Conservation (phyloP, 2,888 invertebrate genomes). For the Habroteleia sp. region DNA sequence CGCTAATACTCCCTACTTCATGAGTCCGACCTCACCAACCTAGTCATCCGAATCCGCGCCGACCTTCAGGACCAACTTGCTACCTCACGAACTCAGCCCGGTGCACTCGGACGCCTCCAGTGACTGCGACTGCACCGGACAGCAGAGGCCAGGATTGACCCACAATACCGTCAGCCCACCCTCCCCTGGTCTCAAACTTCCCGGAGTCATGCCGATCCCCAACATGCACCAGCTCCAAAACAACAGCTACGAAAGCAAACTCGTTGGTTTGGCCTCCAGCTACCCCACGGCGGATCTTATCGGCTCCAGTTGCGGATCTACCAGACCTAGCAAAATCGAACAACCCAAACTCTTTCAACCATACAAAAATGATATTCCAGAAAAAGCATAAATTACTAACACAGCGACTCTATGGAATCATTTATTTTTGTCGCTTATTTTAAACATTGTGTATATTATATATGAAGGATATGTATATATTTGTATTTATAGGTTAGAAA, state of each 20-base stretch:
- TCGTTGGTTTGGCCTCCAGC: too few relatives aligned
- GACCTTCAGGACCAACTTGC: slow-evolving; percentile 73
- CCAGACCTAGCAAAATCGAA: slow-evolving; percentile 76
- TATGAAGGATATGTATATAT: neutral
- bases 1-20: slow-evolving; percentile 70
- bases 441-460: too few relatives aligned
- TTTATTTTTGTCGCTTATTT: too few relatives aligned
- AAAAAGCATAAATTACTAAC: slow-evolving; percentile 72
- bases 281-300: slow-evolving; percentile 76
- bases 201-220: too few relatives aligned
- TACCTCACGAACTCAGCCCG: slow-evolving; percentile 78
- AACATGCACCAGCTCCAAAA: too few relatives aligned
- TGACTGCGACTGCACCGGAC: slow-evolving; percentile 73
- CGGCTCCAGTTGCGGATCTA: slow-evolving; percentile 40
- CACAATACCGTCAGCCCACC: slow-evolving; percentile 40
- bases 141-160: slow-evolving; percentile 34
- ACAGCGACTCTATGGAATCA: too few relatives aligned
- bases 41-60: slow-evolving; percentile 69
- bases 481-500: too few relatives aligned
- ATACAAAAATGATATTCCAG: slow-evolving; percentile 84
- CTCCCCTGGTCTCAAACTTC: too few relatives aligned
- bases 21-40: slow-evolving; percentile 63
- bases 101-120: slow-evolving; percentile 75
- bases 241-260: too few relatives aligned
- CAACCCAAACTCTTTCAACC: slow-evolving; percentile 88